A percentile compares a stretch with the other conserved stretches of the same genome.
Evolutionary conservation across 2,113 vertebrate genomes (phyloP).

Genomic region (Parus major): DNA sequence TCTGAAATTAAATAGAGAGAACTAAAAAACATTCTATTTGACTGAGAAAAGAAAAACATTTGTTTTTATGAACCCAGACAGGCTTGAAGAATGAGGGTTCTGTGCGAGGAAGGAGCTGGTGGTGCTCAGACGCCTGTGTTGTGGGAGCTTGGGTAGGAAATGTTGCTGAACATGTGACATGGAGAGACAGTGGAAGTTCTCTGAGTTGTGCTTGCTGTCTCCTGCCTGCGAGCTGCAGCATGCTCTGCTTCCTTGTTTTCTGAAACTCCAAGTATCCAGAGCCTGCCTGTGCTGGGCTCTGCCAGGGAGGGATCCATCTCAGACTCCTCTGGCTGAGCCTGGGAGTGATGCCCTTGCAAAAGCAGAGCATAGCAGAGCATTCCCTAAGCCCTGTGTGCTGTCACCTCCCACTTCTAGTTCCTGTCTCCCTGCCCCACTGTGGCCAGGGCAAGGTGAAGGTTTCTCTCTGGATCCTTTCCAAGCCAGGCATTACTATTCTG

Average conservation of each 20-base stretch:
- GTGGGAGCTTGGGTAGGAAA: neutral
- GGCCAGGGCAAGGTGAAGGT: neutral
- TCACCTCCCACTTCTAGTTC: neutral
- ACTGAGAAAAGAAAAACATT: neutral
- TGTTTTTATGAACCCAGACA: neutral
- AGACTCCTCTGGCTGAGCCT: neutral
- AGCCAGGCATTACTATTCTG: neutral
- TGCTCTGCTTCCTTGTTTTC: neutral
- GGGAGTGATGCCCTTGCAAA: fast-evolving
- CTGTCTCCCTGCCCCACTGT: neutral
- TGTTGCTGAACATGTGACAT: neutral
- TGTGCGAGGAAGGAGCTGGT: neutral
- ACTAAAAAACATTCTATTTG: neutral
- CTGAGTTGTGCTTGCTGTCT: neutral
- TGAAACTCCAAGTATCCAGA: neutral
- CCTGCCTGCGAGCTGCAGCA: neutral
- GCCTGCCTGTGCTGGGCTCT: fast-evolving
- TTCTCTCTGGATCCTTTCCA: neutral
- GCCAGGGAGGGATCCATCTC: neutral
- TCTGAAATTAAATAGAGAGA: neutral
- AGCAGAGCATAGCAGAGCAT: neutral
- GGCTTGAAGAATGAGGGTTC: neutral
- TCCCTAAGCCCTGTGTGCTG: neutral
- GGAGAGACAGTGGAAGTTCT: neutral
- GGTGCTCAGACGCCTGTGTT: neutral